phyloP scores from a whole-genome alignment of 1,140 invertebrate genomes.

The Cataglyphis hispanica region DNA sequence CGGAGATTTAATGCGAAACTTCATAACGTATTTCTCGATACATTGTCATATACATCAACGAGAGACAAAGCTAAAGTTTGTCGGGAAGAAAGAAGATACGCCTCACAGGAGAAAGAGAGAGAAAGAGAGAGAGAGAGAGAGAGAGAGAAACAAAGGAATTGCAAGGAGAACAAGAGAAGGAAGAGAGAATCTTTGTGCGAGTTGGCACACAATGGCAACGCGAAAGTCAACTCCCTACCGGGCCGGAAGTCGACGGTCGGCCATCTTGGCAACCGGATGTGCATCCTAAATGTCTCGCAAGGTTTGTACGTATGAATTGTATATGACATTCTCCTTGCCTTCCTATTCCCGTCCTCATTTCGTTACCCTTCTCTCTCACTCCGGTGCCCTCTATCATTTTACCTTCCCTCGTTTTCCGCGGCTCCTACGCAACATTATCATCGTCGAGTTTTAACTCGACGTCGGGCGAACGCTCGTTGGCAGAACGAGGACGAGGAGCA shows the following conservation, averaged over 20 bases:
- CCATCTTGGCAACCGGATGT: conserved; percentile 80
- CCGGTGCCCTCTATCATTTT: conserved; percentile 50
- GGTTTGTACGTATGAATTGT: conserved; percentile 78
- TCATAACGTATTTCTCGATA: conserved; percentile 35
- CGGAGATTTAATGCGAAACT: conserved; percentile 25
- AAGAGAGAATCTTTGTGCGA: conserved; percentile 74
- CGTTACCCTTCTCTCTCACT: conserved; percentile 16
- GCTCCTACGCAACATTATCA: conserved; percentile 46
- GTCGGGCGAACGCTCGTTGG: conserved; percentile 7
- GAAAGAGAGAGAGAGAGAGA: conserved; percentile 15
- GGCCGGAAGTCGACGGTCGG: conserved; percentile 79
- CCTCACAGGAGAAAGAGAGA: background rate
- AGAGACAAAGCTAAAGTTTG: conserved; percentile 59
- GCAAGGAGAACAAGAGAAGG: conserved; percentile 50
- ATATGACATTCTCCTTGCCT: conserved; percentile 65
- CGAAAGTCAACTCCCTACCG: conserved; percentile 73
- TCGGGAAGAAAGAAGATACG: conserved; percentile 52
- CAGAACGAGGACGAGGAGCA: conserved; percentile 8
- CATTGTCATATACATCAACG: conserved; percentile 32
- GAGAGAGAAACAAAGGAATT: conserved; percentile 21
- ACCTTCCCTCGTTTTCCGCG: background rate
- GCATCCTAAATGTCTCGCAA: conserved; percentile 79
- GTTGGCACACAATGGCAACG: conserved; percentile 76
- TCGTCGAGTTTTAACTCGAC: conserved; percentile 44
- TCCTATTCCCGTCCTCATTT: conserved; percentile 53